phyloP scores from a whole-genome alignment of 2,113 vertebrate genomes.

The Melanerpes aurifrons region DNA sequence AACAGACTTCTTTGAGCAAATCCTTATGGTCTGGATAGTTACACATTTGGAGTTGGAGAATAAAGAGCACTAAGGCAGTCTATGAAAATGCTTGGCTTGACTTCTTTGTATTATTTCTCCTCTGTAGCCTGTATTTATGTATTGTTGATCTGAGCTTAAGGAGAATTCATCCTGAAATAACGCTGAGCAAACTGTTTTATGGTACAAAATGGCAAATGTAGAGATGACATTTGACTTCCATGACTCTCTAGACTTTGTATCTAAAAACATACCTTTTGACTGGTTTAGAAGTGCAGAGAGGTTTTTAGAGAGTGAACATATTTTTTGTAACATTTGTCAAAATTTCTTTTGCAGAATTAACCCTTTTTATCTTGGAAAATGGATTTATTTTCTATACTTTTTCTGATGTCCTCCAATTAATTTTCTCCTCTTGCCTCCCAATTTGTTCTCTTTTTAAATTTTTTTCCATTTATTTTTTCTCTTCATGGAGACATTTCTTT shows the following conservation, averaged over 20 bases:
- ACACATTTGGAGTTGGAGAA: not conserved
- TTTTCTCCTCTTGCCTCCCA: conserved; percentile 54
- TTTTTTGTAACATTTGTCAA: not conserved
- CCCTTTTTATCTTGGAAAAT: conserved; percentile 69
- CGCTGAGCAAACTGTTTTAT: not conserved
- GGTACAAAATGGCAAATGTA: not conserved
- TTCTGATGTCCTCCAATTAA: conserved; percentile 76
- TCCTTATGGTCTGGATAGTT: not conserved
- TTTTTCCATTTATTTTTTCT: conserved; percentile 32
- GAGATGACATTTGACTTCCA: not conserved
- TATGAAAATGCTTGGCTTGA: not conserved
- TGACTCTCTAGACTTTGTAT: not conserved
- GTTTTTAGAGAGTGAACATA: not conserved
- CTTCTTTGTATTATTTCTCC: not conserved
- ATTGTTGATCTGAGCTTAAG: not conserved
- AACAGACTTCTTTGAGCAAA: not conserved
- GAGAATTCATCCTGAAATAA: not conserved
- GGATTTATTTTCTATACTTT: conserved; percentile 73
- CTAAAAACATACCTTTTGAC: not conserved
- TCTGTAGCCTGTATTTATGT: not conserved
- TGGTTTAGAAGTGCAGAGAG: not conserved
- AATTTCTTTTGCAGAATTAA: conserved; percentile 59
- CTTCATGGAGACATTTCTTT: conserved; percentile 46
- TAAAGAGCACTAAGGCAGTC: not conserved
- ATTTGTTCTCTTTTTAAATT: not conserved